Conservation (phyloP, 2,888 invertebrate genomes). For the Drosophila phalerata region DNA sequence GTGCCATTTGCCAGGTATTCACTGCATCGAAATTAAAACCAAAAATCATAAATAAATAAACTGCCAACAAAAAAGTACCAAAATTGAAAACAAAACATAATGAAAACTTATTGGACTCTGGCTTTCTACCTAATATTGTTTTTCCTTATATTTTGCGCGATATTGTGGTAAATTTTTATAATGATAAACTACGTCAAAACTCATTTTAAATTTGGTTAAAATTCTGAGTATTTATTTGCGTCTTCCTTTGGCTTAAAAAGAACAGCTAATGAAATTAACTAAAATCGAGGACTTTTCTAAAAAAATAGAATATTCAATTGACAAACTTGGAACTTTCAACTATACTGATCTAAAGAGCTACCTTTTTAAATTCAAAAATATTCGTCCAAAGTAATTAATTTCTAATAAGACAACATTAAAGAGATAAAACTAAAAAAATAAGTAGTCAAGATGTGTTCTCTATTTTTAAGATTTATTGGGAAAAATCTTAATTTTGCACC, state of each 20-base stretch:
- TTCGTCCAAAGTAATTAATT: no score
- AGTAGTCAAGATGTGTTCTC: neutral
- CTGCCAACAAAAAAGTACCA: constrained; percentile 14
- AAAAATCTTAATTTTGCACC: neutral
- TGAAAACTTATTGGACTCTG: no score
- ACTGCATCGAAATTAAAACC: neutral
- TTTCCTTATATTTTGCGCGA: neutral
- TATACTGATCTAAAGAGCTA: no score
- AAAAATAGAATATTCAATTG: no score
- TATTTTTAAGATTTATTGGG: neutral
- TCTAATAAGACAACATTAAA: no score
- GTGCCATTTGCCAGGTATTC: neutral
- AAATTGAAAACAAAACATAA: constrained; percentile 48
- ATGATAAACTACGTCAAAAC: no score
- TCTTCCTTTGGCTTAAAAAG: neutral
- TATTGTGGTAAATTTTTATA: neutral
- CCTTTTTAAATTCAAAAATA: no score
- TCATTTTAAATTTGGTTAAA: constrained; percentile 6
- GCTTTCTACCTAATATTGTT: constrained; percentile 8
- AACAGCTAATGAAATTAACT: neutral
- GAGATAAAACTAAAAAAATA: no score
- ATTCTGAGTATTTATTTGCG: neutral
- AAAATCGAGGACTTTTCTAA: neutral
- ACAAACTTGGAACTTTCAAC: no score
- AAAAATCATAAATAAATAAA: constrained; percentile 5